A percentile compares a stretch with the other conserved stretches of the same genome.
Conservation (phyloP, 2,888 invertebrate genomes). For the Athrips mouffetella region DNA sequence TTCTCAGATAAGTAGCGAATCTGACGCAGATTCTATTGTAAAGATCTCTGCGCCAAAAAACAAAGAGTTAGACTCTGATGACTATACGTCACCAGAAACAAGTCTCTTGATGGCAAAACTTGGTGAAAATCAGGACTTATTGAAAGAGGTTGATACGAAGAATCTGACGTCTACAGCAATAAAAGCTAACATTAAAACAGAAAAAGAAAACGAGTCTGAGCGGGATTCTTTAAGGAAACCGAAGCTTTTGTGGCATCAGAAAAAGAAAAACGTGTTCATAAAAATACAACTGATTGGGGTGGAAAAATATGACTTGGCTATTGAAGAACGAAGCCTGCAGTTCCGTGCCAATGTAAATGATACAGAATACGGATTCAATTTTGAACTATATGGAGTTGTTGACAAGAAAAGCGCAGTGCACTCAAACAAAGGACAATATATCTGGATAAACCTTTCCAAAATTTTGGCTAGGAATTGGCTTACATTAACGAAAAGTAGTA, state of each 20-base stretch:
- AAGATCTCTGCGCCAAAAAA: slow-evolving; percentile 13
- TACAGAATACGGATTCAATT: slow-evolving; percentile 48
- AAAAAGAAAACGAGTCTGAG: not conserved
- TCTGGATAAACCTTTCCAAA: slow-evolving; percentile 51
- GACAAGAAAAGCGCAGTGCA: slow-evolving; percentile 40
- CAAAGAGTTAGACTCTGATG: slow-evolving; percentile 39
- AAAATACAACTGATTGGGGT: slow-evolving; percentile 58
- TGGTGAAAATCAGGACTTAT: not conserved
- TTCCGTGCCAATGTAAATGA: slow-evolving; percentile 46
- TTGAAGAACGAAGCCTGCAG: slow-evolving; percentile 39
- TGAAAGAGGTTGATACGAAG: not conserved
- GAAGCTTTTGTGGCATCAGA: slow-evolving; percentile 59
- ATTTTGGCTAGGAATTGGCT: slow-evolving; percentile 53
- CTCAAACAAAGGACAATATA: slow-evolving; percentile 54
- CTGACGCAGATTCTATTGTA: slow-evolving; percentile 8
- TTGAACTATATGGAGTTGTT: slow-evolving; percentile 60
- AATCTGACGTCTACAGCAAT: not conserved
- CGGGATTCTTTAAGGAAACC: slow-evolving; percentile 37
- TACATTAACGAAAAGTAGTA: slow-evolving; percentile 40
- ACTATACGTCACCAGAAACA: slow-evolving; percentile 32
- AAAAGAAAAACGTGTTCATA: slow-evolving; percentile 39
- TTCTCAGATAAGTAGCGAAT: not conserved
- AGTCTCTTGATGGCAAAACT: not conserved
- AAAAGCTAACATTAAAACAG: not conserved
- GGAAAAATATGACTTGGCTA: slow-evolving; percentile 47